Evolutionary conservation across 2,113 vertebrate species (phyloP), one percentile per base, ranked within the genome.

Genomic region (Labeo rohita): DNA sequence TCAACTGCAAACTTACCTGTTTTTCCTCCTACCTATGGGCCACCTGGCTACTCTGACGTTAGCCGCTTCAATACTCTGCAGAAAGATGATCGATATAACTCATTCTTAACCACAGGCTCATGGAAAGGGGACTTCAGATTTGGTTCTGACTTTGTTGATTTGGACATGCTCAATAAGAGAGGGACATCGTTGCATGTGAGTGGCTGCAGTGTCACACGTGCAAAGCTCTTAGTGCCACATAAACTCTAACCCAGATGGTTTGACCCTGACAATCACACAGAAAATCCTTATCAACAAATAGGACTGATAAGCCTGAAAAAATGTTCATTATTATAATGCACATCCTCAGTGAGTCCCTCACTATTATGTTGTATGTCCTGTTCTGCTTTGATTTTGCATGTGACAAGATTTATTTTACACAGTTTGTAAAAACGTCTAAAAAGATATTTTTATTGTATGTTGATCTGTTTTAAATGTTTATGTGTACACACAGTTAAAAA

Each of bases 81-180:
- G 16, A 92, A 92, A 23, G 91, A 95, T 18, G 91, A 94, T 2
- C 86, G 90, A 1, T 94, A 89, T n/a, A 93, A 93, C 84, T 89
- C 93, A 1, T 95, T 95, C 79, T 52, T 94, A 88, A 94, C 94
- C 83, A 94, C 92, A 0, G 90, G 92, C 54, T 94, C 93, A 0
- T 95, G 92, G 93, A 92, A 91, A 86, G 92, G 93, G 0, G 94
- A 94, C 65, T 95, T 95, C 61, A 91, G 94, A 39, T 94, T 95
- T 28, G 82, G 90, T 52, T 86, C 90, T 13, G 83, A 45, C 21
- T 92, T 87, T 73, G 90, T 93, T 83, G 94, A 95, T 89, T 93
- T 92, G 23, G 92, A 95, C 84, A 94, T 89, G 0, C 84, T 92
- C 6, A 94, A 91, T 84, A 91, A 95, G 81, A 92, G 74, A 75